These are phyloP conservation scores for Odontamblyopus rebecca DNA, from an alignment of 2,797 vertebrate species.

Conservation along the genomic window DNA sequence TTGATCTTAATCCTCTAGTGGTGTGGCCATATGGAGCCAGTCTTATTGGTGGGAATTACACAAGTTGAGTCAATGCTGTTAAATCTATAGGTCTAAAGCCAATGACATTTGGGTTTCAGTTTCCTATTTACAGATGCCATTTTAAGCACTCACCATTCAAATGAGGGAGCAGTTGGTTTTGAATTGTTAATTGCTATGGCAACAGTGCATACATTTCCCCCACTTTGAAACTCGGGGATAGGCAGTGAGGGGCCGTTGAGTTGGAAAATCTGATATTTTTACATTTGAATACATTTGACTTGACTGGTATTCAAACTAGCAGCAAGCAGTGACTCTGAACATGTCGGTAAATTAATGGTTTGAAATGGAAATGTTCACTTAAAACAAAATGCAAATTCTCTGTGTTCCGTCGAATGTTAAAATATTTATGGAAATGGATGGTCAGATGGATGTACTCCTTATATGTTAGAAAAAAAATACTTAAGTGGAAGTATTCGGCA, in stretches of 20 bases:
- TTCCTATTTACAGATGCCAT: not conserved
- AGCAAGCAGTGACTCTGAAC: constrained; percentile 8
- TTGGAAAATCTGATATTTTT: constrained; percentile 14
- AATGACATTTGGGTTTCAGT: not conserved
- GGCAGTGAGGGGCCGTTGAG: not conserved
- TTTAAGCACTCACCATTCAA: not conserved
- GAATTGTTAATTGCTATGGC: not conserved
- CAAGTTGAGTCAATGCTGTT: constrained; percentile 35
- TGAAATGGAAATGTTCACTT: not conserved
- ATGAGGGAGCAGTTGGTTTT: not conserved
- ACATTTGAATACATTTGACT: constrained; percentile 61
- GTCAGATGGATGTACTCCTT: too few relatives aligned
- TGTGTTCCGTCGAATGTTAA: too few relatives aligned
- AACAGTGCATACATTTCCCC: too few relatives aligned
- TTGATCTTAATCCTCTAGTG: constrained; percentile 59
- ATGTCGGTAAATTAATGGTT: not conserved
- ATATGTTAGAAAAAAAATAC: too few relatives aligned
- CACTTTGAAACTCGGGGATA: not conserved
- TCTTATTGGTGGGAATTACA: constrained; percentile 50
- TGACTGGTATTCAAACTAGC: constrained; percentile 47
- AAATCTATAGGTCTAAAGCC: constrained; percentile 1
- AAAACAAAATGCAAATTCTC: not conserved
- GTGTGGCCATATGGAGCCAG: constrained; percentile 60
- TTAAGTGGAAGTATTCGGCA: too few relatives aligned
- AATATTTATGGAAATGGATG: too few relatives aligned